Base-by-base conservation (phyloP, 2,797 vertebrate species). In the Acanthurus tractus region DNA sequence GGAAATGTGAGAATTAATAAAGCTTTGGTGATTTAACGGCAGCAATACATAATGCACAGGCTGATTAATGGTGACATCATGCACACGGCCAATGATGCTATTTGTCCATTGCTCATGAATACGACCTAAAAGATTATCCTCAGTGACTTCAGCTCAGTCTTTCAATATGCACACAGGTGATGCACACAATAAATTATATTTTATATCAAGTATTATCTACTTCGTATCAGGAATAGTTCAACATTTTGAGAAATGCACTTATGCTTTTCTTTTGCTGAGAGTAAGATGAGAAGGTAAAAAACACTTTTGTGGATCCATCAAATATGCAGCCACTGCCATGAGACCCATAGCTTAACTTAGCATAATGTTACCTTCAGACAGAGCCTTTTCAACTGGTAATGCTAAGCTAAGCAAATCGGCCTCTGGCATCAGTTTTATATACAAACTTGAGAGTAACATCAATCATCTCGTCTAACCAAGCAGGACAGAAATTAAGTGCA, bases 11-110 rank as follows among this genome's bases (percentile, higher is more conserved):
- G 42, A 62, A 50, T 82, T 57, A 64, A 82, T 50, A 86, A 84
- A 85, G 81, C 79, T 87, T 84, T 78, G 76, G 85, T 82, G 78
- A 82, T 72, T 42, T 44, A 69, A 71, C 17, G n/a, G 59, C 76
- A 56, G 70, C 44, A 6, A 29, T 53, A 61, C 22, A 55, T 70
- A 65, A 81, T 50, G 59, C 79, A 63, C 63, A 71, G 50, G 53
- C 36, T 66, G 57, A 83, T 46, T 59, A 12, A 64, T 10, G 64
- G 53, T 67, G 68, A 79, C 49, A 58, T 63, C 78, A 72, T 66
- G 63, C 76, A 72, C 68, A 25, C 29, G 25, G 52, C 40, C 58
- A 50, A 15, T 52, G 50, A 81, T 44, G 40, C 42, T 17, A 42
- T 52, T 61, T 50, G 25, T 70, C 38, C 12, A 11, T 22, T 38